Evolutionary conservation across 2,888 invertebrate species (phyloP).

Genomic region (Melieria picta): DNA sequence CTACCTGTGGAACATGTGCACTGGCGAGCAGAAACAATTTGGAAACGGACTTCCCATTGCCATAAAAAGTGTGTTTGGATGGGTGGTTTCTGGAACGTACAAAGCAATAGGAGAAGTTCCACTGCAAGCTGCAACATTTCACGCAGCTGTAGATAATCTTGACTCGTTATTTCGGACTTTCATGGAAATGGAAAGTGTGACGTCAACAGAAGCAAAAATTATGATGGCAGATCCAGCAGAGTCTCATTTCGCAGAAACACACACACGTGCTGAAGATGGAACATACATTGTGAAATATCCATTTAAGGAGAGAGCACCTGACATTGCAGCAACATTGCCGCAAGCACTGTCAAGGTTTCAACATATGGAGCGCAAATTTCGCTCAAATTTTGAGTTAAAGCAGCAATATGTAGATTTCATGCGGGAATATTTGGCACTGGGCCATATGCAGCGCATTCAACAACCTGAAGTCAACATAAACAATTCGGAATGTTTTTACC

Average conservation of each 20-base stretch:
- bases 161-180: conserved; percentile 10
- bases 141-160: not conserved
- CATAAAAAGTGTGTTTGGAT: conserved; percentile 5
- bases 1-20: not conserved
- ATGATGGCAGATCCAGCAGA: conserved; percentile 11
- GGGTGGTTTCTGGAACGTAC: not conserved
- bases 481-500: conserved; percentile 32
- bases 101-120: not conserved
- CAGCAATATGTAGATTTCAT: conserved; percentile 37
- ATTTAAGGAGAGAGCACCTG: not conserved
- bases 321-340: conserved; percentile 9
- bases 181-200: conserved; percentile 13
- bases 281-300: conserved; percentile 11
- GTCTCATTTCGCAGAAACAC: not conserved
- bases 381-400: conserved; percentile 11
- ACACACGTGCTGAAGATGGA: not conserved
- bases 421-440: conserved; percentile 35
- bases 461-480: conserved; percentile 16
- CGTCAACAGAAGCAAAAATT: not conserved
- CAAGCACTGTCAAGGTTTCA: conserved; percentile 10
- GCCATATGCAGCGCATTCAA: conserved; percentile 36
- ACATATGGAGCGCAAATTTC: conserved; percentile 27
- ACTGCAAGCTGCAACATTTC: not conserved
- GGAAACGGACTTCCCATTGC: not conserved
- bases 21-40: not conserved